Evolutionary conservation across 2,113 vertebrate species (phyloP).

Genomic region (Psittacula cyanocephala): DNA sequence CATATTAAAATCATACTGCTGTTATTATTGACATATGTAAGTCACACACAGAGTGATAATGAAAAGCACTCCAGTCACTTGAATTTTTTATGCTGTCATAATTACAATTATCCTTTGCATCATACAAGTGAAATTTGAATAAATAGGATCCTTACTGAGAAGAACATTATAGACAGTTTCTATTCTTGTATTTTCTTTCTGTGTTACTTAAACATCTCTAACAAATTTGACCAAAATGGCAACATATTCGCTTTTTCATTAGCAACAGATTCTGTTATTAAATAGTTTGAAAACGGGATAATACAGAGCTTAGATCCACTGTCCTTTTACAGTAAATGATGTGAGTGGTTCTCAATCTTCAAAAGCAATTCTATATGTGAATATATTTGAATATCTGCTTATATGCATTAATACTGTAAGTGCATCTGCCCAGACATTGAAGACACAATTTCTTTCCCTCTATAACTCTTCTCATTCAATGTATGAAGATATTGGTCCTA

Average conservation of each 20-base stretch:
- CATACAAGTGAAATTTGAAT: constrained; percentile 9
- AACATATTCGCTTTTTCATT: constrained; percentile 15
- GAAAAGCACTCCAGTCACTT: constrained; percentile 30
- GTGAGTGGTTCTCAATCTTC: neutral
- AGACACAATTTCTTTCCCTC: neutral
- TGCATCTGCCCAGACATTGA: neutral
- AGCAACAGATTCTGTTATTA: constrained; percentile 27
- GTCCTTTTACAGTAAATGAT: neutral
- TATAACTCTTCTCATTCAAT: neutral
- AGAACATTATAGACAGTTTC: neutral
- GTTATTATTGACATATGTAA: constrained; percentile 30
- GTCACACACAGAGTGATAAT: constrained; percentile 43
- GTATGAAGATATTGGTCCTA: neutral
- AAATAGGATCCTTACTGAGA: constrained; percentile 23
- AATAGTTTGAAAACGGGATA: neutral
- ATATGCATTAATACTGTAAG: neutral
- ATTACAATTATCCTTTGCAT: constrained; percentile 3
- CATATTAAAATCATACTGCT: constrained; percentile 6
- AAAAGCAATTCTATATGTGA: neutral
- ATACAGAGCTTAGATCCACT: neutral
- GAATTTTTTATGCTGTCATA: constrained; percentile 3
- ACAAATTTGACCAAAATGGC: neutral
- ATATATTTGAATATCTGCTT: neutral
- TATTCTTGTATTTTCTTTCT: neutral
- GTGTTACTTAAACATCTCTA: neutral